Evolutionary conservation across 2,113 vertebrate genomes (phyloP), one percentile per base, ranked within the genome.

Genomic region (Charadrius vociferus): DNA sequence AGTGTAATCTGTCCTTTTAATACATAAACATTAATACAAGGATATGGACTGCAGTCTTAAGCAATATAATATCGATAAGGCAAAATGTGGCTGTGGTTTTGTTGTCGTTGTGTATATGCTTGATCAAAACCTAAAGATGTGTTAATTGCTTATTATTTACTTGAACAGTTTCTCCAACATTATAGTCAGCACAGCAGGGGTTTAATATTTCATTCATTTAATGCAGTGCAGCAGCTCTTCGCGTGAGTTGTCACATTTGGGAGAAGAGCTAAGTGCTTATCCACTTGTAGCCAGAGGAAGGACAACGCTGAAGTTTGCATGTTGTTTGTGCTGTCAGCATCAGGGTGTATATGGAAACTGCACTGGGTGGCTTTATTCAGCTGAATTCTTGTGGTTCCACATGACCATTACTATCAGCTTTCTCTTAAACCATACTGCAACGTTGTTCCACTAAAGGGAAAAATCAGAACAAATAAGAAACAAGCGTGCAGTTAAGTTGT

Each of bases 261-360:
- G 83, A 81, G 81, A 63, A 14, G n/a, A 91, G 84, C 72, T 26
- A 61, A 93, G 95, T 70, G 70, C 75, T 80, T 55, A 55, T 90
- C 81, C 71, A 88, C 82, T 86, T 90, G 86, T 91, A 89, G 91
- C 87, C 77, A 47, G 68, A 49, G 96, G 86, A 95, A 93, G 19
- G 96, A 88, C 81, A 58, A 94, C 73, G 74, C 84, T 74, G 9
- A 74, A 94, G 66, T 98, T 98, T 95, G 93, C 56, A 17, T 86
- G 37, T 83, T 67, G 49, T 52, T 96, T 79, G 86, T 98, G 98
- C 98, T 96, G 98, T 98, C 96, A 21, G 41, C 82, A 41, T 24
- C 52, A 9, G 67, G 84, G 83, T 98, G 94, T 98, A 97, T 97
- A 93, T 97, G 97, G 98, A 98, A 98, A 86, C 70, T 56, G 23